Evolutionary conservation across 2,888 invertebrate genomes (phyloP), one percentile per base, ranked within the genome.

Genomic region (Salticus scenicus): DNA sequence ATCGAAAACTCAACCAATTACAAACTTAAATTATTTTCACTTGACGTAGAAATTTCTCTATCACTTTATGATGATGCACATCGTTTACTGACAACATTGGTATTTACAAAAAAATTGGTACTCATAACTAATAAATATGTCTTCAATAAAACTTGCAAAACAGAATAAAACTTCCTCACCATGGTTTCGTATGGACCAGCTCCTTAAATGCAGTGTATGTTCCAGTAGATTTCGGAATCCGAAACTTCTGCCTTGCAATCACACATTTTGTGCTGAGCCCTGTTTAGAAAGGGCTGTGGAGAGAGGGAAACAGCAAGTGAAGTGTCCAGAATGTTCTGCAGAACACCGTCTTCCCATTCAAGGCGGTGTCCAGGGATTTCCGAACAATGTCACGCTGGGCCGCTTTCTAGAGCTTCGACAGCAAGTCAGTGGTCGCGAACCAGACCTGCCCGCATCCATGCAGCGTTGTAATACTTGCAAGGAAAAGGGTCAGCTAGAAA

Each of bases 231-330:
- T 96, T 92, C 94, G 96, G 90, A 97, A 97, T 91, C 99, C 99
- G 24, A 99, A 98, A 93, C 93, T 99, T 91, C 92, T 99, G 91
- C 98, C 98, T 94, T 98, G 98, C 92, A 99, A 99, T 93, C 99
- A 99, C 94, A 98, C 98, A 90, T 99, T 97, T 92, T 99, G 99
- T 91, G 96, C 97, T 95, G 97, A 98, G 91, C 98, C 99, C 77
- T 99, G 99, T 92, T 95, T 99, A 94, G 98, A 98, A 92, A 97
- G 98, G 89, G 93, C 98, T 75, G 96, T 98, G 91, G 97, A 98
- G 92, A 97, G 98, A 92, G 97, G 97, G 89, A 93, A 97, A 92
- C 74, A 72, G 14, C 97, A 97, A 94, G 96, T 98, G 87, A 97
- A 97, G 93, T 98, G 98, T 93, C 98, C 98, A 90, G 98, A 98